Evolutionary conservation across 2,888 invertebrate genomes (phyloP).

Genomic region (Leptopterna dolabrata): DNA sequence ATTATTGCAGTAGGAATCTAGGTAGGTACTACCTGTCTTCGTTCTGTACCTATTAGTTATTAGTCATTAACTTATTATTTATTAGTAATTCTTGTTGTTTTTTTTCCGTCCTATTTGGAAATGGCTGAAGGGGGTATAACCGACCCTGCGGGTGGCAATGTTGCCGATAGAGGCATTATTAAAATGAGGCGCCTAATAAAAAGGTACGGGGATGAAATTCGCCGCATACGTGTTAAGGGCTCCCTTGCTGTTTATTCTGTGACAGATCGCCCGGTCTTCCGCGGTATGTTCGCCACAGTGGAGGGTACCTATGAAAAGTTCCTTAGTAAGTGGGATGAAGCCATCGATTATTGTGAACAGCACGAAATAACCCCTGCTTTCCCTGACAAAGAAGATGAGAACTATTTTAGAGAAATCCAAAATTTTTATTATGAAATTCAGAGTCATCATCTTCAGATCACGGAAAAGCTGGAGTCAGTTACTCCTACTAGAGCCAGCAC

Average conservation of each 20-base stretch:
- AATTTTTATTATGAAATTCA: background rate
- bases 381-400: background rate
- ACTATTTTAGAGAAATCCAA: background rate
- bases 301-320: background rate
- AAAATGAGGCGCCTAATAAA: background rate
- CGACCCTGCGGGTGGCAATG: too few species aligned
- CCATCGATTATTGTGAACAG: background rate
- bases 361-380: background rate
- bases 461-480: background rate
- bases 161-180: background rate
- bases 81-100: too few species aligned
- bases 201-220: background rate
- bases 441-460: background rate
- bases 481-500: background rate
- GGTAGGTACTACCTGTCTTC: too few species aligned
- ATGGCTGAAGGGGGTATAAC: too few species aligned
- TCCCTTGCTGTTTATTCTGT: background rate
- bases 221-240: background rate
- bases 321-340: background rate
- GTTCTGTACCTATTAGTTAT: too few species aligned
- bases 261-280: background rate
- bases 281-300: slow-evolving; percentile 14
- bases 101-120: too few species aligned
- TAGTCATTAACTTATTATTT: too few species aligned
- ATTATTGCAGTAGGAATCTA: too few species aligned